A percentile compares a stretch with the other conserved stretches of the same genome.
Conservation (phyloP, 2,797 vertebrate species). For the Tragopan temminckii region DNA sequence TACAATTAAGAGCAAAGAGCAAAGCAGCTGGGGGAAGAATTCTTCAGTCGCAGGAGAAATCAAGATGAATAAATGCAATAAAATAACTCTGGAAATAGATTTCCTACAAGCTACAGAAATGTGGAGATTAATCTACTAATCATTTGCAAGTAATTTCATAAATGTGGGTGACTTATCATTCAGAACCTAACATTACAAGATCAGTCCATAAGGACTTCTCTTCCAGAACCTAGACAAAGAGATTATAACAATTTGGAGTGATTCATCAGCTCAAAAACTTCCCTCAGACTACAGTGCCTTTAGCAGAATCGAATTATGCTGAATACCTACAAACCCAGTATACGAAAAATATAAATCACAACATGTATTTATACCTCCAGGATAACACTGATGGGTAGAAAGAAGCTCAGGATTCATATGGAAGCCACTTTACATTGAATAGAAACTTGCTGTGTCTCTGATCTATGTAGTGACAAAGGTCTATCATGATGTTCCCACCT, state of each 20-base stretch:
- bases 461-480: not conserved
- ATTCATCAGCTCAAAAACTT: conserved; percentile 45
- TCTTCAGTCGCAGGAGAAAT: conserved; percentile 62
- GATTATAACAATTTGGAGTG: conserved; percentile 46
- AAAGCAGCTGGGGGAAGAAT: conserved; percentile 46
- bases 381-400: not conserved
- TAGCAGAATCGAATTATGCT: not conserved
- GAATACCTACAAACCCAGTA: not conserved
- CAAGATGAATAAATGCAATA: conserved; percentile 56
- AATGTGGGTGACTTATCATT: conserved; percentile 35
- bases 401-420: not conserved
- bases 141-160: conserved; percentile 61
- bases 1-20: conserved; percentile 62
- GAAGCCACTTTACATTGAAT: not conserved
- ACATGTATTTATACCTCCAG: not conserved
- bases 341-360: not conserved
- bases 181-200: conserved; percentile 35
- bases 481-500: not conserved
- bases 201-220: conserved; percentile 1
- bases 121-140: conserved; percentile 28
- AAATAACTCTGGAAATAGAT: conserved; percentile 47
- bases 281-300: not conserved
- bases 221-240: conserved; percentile 52
- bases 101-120: conserved; percentile 47
- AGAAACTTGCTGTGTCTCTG: not conserved